Evolutionary conservation across 1,140 invertebrate species (phyloP).

Genomic region (Drosophila serrata): DNA sequence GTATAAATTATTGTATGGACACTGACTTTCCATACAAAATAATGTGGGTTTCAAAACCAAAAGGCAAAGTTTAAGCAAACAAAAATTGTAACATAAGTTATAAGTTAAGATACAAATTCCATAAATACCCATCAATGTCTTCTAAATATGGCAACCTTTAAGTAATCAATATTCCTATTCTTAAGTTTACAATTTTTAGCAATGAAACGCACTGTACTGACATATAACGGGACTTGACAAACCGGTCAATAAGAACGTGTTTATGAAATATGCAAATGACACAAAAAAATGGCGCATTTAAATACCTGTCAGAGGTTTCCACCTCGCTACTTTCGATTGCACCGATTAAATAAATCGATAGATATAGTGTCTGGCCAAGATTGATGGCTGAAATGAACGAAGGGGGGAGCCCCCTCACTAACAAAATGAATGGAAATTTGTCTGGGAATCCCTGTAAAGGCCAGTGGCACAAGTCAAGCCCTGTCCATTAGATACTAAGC

Average conservation of each 20-base stretch:
- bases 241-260: constrained; percentile 27
- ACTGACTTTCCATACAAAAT: background rate
- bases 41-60: constrained; percentile 13
- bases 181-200: background rate
- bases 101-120: too few relatives aligned
- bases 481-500: constrained; percentile 10
- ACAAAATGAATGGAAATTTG: constrained; percentile 30
- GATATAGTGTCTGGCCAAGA: constrained; percentile 13
- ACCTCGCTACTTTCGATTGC: constrained; percentile 9
- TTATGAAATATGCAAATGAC: constrained; percentile 70
- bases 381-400: background rate
- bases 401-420: background rate
- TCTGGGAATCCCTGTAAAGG: constrained; percentile 18
- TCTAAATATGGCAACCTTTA: too few relatives aligned
- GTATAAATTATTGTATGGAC: background rate
- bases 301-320: constrained; percentile 15
- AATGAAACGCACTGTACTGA: constrained; percentile 20
- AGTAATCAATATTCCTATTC: background rate
- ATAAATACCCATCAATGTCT: too few relatives aligned
- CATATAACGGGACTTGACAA: constrained; percentile 7
- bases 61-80: background rate
- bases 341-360: constrained; percentile 21
- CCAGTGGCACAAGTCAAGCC: constrained; percentile 38
- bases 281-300: constrained; percentile 39
- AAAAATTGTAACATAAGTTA: too few relatives aligned